Evolutionary conservation across 2,113 vertebrate genomes (phyloP), one percentile per base, ranked within the genome.

Genomic region (Nibea albiflora): DNA sequence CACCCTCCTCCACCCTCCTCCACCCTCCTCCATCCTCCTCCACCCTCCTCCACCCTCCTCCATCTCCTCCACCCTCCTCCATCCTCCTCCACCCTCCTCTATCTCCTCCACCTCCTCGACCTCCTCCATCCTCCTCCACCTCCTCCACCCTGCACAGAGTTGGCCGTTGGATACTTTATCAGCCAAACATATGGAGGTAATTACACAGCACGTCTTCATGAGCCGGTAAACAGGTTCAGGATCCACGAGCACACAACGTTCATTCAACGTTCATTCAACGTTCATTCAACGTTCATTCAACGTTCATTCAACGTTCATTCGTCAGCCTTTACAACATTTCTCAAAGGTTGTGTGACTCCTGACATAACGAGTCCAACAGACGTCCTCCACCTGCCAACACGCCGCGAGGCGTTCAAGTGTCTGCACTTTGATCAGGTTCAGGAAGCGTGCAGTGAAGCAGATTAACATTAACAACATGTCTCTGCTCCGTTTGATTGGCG

Each of bases 171-270:
- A 61, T 61, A 61, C 52, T 75, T 86, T 73, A 16, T 60, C 66
- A 78, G 77, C 68, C 58, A 80, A 82, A 80, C 84, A 77, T 63
- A 82, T 77, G 72, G 78, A 75, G 53, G 54, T 73, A 42, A 78
- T 85, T 78, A 79, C 20, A 76, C 56, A 79, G 44, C 42, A 28
- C 72, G 64, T 24, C 56, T 66, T 74, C 53, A 70, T 50, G 61
- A 85, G 26, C 44, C 8, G 3, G 64, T 73, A 61, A 61, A 72
- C 47, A 89, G 16, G 31, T 42, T 61, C 22, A 64, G 22, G 63
- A 39, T 60, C 65, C 63, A 62, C 11, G 17, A 46, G 20, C 14
- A 35, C 12, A 62, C 52, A 28, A 15, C 42, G 53, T 60, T 66
- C 39, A 70, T 47, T 67, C 16, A 46, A 44, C 20, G 28, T 46